Percentiles rank a stretch among this genome's conserved stretches.
Evolutionary conservation across 2,888 invertebrate species (phyloP).

Genomic region (Ferdinandea cuprea): DNA sequence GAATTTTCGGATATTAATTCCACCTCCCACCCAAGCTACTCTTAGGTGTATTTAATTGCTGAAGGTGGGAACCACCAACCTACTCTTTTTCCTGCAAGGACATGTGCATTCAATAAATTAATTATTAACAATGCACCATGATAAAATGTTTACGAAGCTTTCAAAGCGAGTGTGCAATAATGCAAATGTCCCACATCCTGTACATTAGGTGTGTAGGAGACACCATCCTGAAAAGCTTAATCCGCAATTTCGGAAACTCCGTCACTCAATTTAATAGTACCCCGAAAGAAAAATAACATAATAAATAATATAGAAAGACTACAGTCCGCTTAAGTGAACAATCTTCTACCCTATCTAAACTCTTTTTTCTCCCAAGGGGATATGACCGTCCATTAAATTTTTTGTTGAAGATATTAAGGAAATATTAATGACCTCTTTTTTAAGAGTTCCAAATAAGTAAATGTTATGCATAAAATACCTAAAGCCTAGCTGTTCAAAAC

Average conservation of each 20-base stretch:
- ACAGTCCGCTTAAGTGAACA: too few relatives aligned
- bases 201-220: not conserved
- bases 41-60: not conserved
- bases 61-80: not conserved
- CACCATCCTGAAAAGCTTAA: conserved; percentile 37
- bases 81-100: not conserved
- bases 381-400: too few relatives aligned
- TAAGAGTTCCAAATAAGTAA: too few relatives aligned
- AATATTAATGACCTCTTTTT: too few relatives aligned
- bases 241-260: conserved; percentile 45
- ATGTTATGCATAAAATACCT: too few relatives aligned
- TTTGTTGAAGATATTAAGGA: too few relatives aligned
- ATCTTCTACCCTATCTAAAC: too few relatives aligned
- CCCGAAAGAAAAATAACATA: not conserved
- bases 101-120: conserved; percentile 22
- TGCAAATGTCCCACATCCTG: conserved; percentile 34
- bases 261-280: conserved; percentile 22
- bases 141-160: conserved; percentile 17
- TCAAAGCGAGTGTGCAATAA: conserved; percentile 27
- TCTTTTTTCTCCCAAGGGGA: too few relatives aligned
- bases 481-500: too few relatives aligned
- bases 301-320: too few relatives aligned
- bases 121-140: conserved; percentile 20
- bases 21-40: too few relatives aligned
- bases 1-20: conserved; percentile 3